Evolutionary conservation across 2,888 invertebrate species (phyloP).

Genomic region (Dynastes grantii): DNA sequence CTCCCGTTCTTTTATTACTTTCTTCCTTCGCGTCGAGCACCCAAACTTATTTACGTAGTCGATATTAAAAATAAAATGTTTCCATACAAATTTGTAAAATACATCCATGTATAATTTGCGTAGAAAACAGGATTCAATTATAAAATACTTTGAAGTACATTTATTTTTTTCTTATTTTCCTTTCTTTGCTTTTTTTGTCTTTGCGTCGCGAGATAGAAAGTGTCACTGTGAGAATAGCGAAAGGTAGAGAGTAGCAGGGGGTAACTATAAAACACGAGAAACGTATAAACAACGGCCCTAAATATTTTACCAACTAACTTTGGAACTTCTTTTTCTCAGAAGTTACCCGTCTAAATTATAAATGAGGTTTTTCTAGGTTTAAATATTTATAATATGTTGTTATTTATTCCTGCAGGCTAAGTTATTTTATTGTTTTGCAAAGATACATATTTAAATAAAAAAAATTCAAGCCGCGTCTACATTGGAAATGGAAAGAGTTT

Average conservation of each 20-base stretch:
- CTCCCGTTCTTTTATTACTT: slow-evolving; percentile 21
- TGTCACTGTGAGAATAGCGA: slow-evolving; percentile 22
- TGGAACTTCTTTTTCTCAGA: slow-evolving; percentile 13
- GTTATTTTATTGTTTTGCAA: slow-evolving; percentile 29
- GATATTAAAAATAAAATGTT: slow-evolving; percentile 6
- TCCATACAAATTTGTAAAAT: neutral
- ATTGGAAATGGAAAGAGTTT: neutral
- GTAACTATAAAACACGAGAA: slow-evolving; percentile 29
- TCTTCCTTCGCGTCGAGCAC: slow-evolving; percentile 20
- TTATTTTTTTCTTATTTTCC: neutral
- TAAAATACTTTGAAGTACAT: neutral
- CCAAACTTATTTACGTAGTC: slow-evolving; percentile 8
- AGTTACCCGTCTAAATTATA: slow-evolving; percentile 22
- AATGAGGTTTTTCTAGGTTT: slow-evolving; percentile 20
- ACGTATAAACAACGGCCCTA: slow-evolving; percentile 37
- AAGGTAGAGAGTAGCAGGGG: neutral
- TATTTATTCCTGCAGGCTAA: neutral
- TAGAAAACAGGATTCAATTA: neutral
- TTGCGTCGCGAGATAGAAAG: neutral
- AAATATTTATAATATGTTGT: slow-evolving; percentile 37
- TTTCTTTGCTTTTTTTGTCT: neutral
- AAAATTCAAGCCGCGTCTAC: neutral
- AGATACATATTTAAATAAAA: neutral
- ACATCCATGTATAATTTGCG: neutral
- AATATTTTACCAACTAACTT: slow-evolving; percentile 39